A percentile compares a stretch with the other conserved stretches of the same genome.
Conservation (phyloP, 2,888 invertebrate species). For the Xestia rhomboidea region DNA sequence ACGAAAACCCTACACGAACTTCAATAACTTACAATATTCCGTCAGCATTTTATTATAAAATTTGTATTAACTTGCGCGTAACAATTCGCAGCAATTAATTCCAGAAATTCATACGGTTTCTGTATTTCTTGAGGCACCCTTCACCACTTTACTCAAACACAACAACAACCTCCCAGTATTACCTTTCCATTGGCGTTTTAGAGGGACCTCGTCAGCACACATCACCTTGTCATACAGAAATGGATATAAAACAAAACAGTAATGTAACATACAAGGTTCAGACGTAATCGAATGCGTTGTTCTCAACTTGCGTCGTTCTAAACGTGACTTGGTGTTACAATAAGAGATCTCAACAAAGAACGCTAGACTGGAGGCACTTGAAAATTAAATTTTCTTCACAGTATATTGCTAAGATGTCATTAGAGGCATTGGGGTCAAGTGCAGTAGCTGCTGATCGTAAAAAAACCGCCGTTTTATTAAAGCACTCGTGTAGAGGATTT, state of each 20-base stretch:
- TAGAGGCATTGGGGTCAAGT: conserved; percentile 16
- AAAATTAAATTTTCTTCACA: conserved; percentile 24
- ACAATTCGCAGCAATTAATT: conserved; percentile 54
- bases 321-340: conserved; percentile 55
- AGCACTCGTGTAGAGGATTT: background rate
- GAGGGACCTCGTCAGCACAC: rapidly evolving
- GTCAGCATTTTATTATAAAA: conserved; percentile 13
- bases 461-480: background rate
- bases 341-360: conserved; percentile 12
- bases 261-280: background rate
- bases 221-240: conserved; percentile 3
- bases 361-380: conserved; percentile 22
- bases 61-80: conserved; percentile 25
- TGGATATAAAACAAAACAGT: conserved; percentile 17
- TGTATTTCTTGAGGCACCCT: conserved; percentile 14
- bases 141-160: conserved; percentile 3
- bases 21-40: conserved; percentile 15
- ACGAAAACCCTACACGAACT: background rate
- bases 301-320: conserved; percentile 16
- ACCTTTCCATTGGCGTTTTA: conserved; percentile 33
- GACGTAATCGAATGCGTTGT: conserved; percentile 24
- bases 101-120: conserved; percentile 51
- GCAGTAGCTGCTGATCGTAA: conserved; percentile 1
- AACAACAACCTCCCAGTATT: background rate
- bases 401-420: conserved; percentile 9